Percentiles rank a stretch among this genome's conserved stretches.
phyloP scores from a whole-genome alignment of 2,797 vertebrate species.

The Danionella dracula region DNA sequence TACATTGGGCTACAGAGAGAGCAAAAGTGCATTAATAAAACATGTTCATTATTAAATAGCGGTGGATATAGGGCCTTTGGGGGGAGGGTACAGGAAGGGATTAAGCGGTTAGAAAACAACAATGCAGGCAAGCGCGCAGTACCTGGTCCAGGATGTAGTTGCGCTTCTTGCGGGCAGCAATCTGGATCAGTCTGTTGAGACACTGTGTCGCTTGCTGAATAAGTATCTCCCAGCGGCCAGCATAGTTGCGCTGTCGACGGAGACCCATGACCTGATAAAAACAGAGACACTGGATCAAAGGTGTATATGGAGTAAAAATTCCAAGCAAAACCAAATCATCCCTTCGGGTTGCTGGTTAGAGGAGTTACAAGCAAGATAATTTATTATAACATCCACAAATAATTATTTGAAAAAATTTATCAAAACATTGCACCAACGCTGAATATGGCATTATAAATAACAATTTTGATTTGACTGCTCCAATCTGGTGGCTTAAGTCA shows the following conservation, averaged over 20 bases:
- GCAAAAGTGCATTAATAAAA: conserved; percentile 47
- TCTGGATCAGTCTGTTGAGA: conserved; percentile 91
- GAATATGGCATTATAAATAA: no score
- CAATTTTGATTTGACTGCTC: no score
- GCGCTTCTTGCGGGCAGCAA: conserved; percentile 88
- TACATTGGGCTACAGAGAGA: conserved; percentile 45
- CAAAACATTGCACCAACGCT: no score
- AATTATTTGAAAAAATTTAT: no score
- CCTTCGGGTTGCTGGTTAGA: no score
- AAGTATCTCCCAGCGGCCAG: conserved; percentile 88
- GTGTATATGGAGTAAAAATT: no score
- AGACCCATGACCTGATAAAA: conserved; percentile 86
- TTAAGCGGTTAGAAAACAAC: neutral
- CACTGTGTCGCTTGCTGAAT: conserved; percentile 94
- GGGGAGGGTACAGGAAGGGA: neutral
- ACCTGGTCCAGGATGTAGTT: conserved; percentile 97
- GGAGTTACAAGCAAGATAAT: no score
- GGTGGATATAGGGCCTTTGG: conserved; percentile 5
- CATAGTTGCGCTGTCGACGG: conserved; percentile 86
- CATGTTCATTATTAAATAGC: conserved; percentile 45
- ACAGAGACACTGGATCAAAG: neutral
- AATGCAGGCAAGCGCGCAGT: conserved; percentile 31
- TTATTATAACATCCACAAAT: no score
- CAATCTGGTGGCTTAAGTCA: no score
- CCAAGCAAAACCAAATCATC: no score